phyloP scores from a whole-genome alignment of 2,113 vertebrate species.

The Channa maculata region DNA sequence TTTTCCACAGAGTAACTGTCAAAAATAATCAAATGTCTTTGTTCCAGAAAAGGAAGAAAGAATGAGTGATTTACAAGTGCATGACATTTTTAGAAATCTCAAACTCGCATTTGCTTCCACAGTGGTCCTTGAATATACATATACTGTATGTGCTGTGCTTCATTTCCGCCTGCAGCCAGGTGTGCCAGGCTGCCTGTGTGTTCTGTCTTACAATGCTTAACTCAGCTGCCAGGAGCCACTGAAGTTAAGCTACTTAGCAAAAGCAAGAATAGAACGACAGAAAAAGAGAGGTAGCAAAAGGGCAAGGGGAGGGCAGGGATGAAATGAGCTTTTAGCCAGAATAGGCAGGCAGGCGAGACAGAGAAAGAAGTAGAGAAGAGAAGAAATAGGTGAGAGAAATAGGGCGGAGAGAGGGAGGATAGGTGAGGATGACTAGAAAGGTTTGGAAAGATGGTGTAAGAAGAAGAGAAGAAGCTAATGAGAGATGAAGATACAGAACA shows the following conservation, averaged over 20 bases:
- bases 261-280: slow-evolving; percentile 62
- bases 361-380: slow-evolving; percentile 5
- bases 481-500: neutral
- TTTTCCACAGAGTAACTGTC: neutral
- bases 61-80: neutral
- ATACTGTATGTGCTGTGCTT: neutral
- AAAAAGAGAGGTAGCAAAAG: slow-evolving; percentile 48
- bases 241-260: slow-evolving; percentile 70
- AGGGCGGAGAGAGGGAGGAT: slow-evolving; percentile 34
- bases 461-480: slow-evolving; percentile 18
- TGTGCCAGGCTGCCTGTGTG: slow-evolving; percentile 35
- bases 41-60: neutral
- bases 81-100: neutral
- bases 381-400: slow-evolving; percentile 28
- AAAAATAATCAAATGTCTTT: neutral
- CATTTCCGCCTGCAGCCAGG: slow-evolving; percentile 42
- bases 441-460: slow-evolving; percentile 35
- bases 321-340: slow-evolving; percentile 56
- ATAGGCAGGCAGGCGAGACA: slow-evolving; percentile 21
- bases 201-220: slow-evolving; percentile 61
- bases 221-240: slow-evolving; percentile 60
- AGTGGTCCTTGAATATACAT: slow-evolving; percentile 15
- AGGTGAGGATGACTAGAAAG: slow-evolving; percentile 43
- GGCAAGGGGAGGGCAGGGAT: slow-evolving; percentile 46
- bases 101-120: neutral